Percentiles rank a stretch among this genome's conserved stretches.
phyloP scores from a whole-genome alignment of 2,113 vertebrate species.

The Tor tambroides region DNA sequence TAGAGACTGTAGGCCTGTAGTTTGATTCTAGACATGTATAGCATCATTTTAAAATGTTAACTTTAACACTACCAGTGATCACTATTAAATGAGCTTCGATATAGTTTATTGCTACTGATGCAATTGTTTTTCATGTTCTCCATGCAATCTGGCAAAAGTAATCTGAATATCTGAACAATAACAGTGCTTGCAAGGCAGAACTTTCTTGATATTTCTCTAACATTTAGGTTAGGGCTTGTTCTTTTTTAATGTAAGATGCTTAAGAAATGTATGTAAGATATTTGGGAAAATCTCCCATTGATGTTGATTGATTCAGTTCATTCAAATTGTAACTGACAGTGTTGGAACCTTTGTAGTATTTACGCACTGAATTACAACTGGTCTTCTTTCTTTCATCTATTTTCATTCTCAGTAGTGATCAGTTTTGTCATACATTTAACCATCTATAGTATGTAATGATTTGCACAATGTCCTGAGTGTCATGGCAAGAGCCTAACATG shows the following conservation, averaged over 20 bases:
- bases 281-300: no score
- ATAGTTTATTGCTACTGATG: neutral
- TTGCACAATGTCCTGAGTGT: neutral
- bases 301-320: no score
- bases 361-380: neutral
- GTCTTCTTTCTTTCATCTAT: neutral
- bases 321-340: neutral
- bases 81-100: neutral
- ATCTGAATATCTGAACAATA: neutral
- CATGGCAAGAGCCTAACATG: neutral
- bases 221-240: neutral
- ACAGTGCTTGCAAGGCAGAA: constrained; percentile 1
- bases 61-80: neutral
- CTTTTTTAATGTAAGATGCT: neutral
- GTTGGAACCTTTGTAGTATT: neutral
- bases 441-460: neutral
- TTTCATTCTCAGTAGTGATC: no score
- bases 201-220: neutral
- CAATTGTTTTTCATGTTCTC: neutral
- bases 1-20: neutral
- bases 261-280: neutral
- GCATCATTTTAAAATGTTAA: neutral
- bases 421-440: neutral
- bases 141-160: neutral
- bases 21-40: neutral